Conservation (phyloP, 2,113 vertebrate genomes). For the Aphyosemion australe region DNA sequence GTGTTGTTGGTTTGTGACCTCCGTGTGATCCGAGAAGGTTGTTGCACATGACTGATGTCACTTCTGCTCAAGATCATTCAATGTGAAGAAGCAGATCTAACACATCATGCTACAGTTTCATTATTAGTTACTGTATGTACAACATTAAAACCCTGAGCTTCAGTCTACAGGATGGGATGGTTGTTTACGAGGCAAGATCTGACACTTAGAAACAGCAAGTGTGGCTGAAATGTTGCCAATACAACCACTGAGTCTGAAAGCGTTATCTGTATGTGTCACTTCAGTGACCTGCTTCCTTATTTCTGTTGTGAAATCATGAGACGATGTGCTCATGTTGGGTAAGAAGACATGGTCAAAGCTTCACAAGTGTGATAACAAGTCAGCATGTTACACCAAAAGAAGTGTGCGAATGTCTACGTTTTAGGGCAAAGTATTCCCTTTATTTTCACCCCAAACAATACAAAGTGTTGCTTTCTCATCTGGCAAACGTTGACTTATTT, state of each 20-base stretch:
- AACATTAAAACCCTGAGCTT: background rate
- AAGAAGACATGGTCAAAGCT: no score
- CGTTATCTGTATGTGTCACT: background rate
- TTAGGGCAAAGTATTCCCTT: no score
- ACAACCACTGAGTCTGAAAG: background rate
- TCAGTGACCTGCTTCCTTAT: background rate
- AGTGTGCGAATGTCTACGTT: no score
- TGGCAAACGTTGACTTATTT: no score
- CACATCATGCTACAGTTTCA: no score
- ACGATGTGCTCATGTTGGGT: no score
- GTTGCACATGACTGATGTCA: background rate
- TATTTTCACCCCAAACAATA: no score
- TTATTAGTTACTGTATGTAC: no score
- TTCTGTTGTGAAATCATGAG: no score
- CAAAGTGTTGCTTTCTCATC: no score
- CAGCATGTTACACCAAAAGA: background rate
- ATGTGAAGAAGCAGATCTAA: no score
- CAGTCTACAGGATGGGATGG: background rate
- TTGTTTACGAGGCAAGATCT: background rate
- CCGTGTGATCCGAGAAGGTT: background rate
- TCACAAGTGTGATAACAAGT: background rate
- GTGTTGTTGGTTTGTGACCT: background rate
- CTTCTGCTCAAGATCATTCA: background rate
- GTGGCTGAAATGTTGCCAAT: background rate
- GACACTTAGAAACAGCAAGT: background rate